These are phyloP conservation scores for Anarhynchus alexandrinus DNA, from an alignment of 2,113 vertebrate species.

Conservation along the genomic window DNA sequence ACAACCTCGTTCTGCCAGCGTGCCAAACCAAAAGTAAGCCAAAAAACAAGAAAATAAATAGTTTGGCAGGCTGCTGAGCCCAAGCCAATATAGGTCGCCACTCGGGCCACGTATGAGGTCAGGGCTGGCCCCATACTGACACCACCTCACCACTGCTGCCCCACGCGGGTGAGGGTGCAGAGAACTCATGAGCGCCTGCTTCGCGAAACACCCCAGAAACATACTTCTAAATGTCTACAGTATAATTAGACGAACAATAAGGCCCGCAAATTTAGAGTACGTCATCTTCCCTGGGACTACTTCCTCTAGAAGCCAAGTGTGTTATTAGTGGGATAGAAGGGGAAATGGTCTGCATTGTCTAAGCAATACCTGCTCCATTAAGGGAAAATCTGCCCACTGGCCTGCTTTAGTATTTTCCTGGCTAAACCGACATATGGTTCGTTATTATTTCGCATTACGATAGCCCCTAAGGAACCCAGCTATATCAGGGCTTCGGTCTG, in stretches of 20 bases:
- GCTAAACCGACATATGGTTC: constrained; percentile 34
- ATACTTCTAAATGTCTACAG: background rate
- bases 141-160: background rate
- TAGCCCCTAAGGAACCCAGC: constrained; percentile 48
- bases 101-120: background rate
- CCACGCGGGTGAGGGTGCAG: fast-evolving
- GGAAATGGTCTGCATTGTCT: constrained; percentile 49
- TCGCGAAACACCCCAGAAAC: background rate
- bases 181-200: fast-evolving
- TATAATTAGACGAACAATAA: background rate
- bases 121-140: background rate
- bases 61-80: background rate
- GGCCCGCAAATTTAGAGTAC: background rate
- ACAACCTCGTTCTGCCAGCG: background rate
- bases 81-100: background rate
- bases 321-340: background rate
- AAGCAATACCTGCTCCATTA: constrained; percentile 48
- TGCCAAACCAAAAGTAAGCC: background rate
- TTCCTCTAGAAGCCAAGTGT: constrained; percentile 31
- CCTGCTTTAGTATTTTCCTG: constrained; percentile 32
- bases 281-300: constrained; percentile 9
- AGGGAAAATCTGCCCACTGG: constrained; percentile 13
- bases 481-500: constrained; percentile 39
- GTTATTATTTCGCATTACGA: constrained; percentile 15
- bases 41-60: background rate